Evolutionary conservation across 2,113 vertebrate genomes (phyloP).

Genomic region (Seriola quinqueradiata): DNA sequence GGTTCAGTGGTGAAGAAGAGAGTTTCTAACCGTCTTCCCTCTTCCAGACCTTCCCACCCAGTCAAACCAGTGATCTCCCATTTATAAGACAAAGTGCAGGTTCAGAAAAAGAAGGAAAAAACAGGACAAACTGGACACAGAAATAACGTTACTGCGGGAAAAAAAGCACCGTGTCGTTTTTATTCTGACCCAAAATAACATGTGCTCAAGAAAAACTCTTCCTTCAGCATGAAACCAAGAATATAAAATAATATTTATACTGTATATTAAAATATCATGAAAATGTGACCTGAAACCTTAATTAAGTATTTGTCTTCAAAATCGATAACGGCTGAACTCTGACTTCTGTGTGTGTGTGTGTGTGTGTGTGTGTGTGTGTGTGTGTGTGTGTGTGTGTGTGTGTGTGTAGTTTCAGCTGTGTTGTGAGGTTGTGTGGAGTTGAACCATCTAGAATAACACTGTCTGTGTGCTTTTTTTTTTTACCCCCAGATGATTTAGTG

Average conservation of each 20-base stretch:
- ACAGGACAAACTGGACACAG: too few relatives aligned
- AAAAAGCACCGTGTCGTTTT: too few relatives aligned
- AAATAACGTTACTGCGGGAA: too few relatives aligned
- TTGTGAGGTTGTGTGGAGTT: constrained; percentile 22
- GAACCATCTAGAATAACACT: constrained; percentile 16
- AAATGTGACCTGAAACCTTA: too few relatives aligned
- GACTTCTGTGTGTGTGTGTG: constrained; percentile 1
- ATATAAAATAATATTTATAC: not conserved
- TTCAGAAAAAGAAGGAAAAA: not conserved
- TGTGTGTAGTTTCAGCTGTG: constrained; percentile 3
- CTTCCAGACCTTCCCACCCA: too few relatives aligned
- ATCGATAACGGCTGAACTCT: not conserved
- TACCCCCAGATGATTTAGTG: constrained; percentile 9
- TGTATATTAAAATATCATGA: too few relatives aligned
- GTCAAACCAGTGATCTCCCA: not conserved
- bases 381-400: constrained; percentile 1
- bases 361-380: constrained; percentile 11
- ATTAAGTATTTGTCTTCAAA: not conserved
- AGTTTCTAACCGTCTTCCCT: not conserved
- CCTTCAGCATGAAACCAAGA: not conserved
- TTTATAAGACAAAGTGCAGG: not conserved
- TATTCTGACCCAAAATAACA: too few relatives aligned
- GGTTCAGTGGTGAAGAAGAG: not conserved
- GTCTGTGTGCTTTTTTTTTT: not conserved
- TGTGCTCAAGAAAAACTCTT: not conserved